Conservation (phyloP, 2,113 vertebrate genomes). For the Isichthys henryi region DNA sequence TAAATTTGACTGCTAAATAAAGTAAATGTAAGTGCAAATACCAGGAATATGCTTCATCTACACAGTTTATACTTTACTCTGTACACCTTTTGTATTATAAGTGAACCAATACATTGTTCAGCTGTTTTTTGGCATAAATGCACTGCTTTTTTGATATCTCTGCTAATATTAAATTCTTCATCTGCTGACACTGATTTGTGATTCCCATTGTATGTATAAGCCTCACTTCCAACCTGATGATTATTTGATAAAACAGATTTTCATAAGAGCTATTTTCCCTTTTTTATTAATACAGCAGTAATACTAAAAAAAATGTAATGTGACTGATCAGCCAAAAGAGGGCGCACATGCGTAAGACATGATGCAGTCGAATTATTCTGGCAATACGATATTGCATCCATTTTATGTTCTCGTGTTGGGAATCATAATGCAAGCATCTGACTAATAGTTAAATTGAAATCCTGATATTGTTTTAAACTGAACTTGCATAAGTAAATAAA, state of each 20-base stretch:
- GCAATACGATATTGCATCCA: neutral
- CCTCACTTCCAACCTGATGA: neutral
- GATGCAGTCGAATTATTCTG: slow-evolving; percentile 1
- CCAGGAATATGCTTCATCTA: neutral
- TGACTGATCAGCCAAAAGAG: slow-evolving; percentile 56
- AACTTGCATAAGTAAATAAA: neutral
- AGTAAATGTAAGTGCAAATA: neutral
- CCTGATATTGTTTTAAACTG: neutral
- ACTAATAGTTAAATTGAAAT: neutral
- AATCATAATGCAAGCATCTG: neutral
- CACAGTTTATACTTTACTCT: neutral
- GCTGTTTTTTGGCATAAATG: neutral
- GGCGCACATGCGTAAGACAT: slow-evolving; percentile 67
- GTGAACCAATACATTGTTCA: neutral
- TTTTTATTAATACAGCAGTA: neutral
- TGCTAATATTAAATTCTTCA: neutral
- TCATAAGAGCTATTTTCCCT: neutral
- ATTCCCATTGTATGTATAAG: neutral
- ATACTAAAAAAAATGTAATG: neutral
- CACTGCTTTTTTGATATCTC: neutral
- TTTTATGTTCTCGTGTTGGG: neutral
- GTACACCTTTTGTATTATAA: neutral
- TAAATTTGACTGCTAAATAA: neutral
- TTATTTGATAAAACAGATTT: neutral
- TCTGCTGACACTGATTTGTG: neutral